Conservation (phyloP, 1,140 invertebrate genomes). For the Agrilus planipennis region DNA sequence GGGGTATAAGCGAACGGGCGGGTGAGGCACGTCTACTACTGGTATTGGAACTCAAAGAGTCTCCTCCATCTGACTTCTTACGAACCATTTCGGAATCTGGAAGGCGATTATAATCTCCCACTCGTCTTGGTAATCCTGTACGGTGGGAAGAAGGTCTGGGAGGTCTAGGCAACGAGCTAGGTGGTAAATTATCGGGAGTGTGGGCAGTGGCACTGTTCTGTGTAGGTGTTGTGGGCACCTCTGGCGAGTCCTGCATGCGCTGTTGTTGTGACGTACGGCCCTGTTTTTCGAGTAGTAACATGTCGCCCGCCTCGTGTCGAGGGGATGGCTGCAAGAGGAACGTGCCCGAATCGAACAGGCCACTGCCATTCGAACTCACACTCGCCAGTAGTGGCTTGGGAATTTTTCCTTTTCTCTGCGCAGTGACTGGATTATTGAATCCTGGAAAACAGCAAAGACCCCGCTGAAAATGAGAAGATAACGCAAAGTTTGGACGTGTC, state of each 20-base stretch:
- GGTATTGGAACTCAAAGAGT: constrained; percentile 31
- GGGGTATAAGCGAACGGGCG: constrained; percentile 49
- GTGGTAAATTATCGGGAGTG: constrained; percentile 37
- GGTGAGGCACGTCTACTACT: constrained; percentile 37
- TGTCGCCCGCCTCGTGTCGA: constrained; percentile 48
- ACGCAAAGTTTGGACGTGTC: constrained; percentile 37
- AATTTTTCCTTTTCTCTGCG: constrained; percentile 71
- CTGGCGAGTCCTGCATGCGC: constrained; percentile 40
- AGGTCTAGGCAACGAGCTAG: constrained; percentile 52
- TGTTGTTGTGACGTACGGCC: constrained; percentile 63
- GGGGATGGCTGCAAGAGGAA: constrained; percentile 30
- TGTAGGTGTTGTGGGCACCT: constrained; percentile 31
- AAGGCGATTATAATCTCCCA: constrained; percentile 44
- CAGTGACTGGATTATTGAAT: constrained; percentile 70
- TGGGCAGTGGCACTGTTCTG: constrained; percentile 24
- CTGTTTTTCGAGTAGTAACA: constrained; percentile 62
- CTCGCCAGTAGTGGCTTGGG: constrained; percentile 68
- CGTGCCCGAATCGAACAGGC: constrained; percentile 38
- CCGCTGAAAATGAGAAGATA: constrained; percentile 55
- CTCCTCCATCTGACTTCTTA: constrained; percentile 28
- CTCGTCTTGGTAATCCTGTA: constrained; percentile 39
- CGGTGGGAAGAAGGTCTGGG: constrained; percentile 45
- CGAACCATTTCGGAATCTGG: constrained; percentile 21
- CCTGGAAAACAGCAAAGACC: constrained; percentile 78
- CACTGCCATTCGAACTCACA: constrained; percentile 41